Base-by-base conservation (phyloP, 2,113 vertebrate genomes). In the Papio anubis region DNA sequence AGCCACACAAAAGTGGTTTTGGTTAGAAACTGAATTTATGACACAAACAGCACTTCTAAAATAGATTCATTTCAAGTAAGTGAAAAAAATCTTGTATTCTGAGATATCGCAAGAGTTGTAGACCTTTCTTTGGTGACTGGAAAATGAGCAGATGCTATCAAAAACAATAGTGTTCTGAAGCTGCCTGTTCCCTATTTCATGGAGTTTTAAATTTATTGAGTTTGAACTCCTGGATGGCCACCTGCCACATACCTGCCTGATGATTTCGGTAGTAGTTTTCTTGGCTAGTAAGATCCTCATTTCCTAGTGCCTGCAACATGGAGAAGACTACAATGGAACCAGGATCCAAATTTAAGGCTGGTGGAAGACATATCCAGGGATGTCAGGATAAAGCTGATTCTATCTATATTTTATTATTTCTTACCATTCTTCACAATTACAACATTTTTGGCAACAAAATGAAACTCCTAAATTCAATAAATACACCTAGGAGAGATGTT, bases 271-370 rank as follows among this genome's bases (percentile, higher is more conserved):
- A 98, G 85, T 76, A 92, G 79, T 97, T 96, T 97, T 86, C 40
- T 96, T 97, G 92, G 64, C 64, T 95, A 88, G 68, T 96, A 97
- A 98, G 79, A 87, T 50, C 80, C 85, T 38, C 50, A 30, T 96
- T 97, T 98, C 94, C 97, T 97, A 97, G 82, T 96, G 98, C 92
- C 50, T 66, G 93, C 96, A 97, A 98, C 97, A 97, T 8, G 23
- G 45, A 98, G 55, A 13, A 96, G 43, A 64, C 20, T 98, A 90
- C 98, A 98, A 90, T 78, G 97, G 83, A 95, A 32, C 30, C 55
- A 91, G 50, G 32, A 96, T 95, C 80, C 95, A 93, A 97, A 97
- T 98, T 96, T 98, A 98, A 98, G 78, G 80, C 72, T 75, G 32
- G 72, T 86, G 90, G 85, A 95, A 98, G 88, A 81, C 45, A 93